A percentile compares a stretch with the other conserved stretches of the same genome.
phyloP scores from a whole-genome alignment of 2,797 vertebrate species.

The Alauda arvensis region DNA sequence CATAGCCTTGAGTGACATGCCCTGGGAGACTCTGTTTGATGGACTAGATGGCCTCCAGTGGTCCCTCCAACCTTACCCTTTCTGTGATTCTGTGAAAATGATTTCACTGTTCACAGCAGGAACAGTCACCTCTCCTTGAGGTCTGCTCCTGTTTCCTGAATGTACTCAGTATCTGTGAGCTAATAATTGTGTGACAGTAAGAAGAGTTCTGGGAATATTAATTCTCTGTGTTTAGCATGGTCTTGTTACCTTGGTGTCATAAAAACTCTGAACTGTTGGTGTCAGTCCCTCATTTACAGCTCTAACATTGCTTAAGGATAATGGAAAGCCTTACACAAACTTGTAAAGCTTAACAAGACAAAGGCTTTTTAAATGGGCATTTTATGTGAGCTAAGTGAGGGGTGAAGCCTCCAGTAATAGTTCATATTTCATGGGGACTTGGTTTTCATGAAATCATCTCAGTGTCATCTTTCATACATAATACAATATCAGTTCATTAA shows the following conservation, averaged over 20 bases:
- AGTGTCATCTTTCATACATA: conserved; percentile 72
- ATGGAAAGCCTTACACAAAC: conserved; percentile 49
- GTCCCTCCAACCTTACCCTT: not conserved
- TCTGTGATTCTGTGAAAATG: not conserved
- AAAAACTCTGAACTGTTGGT: conserved; percentile 35
- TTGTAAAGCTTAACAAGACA: conserved; percentile 62
- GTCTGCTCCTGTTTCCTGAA: not conserved
- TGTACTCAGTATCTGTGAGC: not conserved
- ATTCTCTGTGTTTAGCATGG: not conserved
- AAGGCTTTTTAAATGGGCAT: conserved; percentile 57
- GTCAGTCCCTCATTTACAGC: conserved; percentile 17
- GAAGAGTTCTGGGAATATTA: not conserved
- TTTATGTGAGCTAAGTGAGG: conserved; percentile 56
- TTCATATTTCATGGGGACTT: conserved; percentile 69
- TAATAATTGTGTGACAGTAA: not conserved
- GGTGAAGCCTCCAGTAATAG: conserved; percentile 53
- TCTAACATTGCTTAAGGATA: conserved; percentile 50
- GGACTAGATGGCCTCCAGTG: not conserved
- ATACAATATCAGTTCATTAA: conserved; percentile 71
- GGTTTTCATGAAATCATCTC: conserved; percentile 68
- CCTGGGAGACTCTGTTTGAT: not conserved
- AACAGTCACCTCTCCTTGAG: not conserved
- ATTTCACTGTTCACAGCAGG: not conserved
- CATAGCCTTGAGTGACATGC: not conserved
- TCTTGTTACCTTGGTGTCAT: not conserved